Percentiles rank a stretch among this genome's conserved stretches.
Conservation (phyloP, 2,888 invertebrate species). For the Oligia fasciuncula region DNA sequence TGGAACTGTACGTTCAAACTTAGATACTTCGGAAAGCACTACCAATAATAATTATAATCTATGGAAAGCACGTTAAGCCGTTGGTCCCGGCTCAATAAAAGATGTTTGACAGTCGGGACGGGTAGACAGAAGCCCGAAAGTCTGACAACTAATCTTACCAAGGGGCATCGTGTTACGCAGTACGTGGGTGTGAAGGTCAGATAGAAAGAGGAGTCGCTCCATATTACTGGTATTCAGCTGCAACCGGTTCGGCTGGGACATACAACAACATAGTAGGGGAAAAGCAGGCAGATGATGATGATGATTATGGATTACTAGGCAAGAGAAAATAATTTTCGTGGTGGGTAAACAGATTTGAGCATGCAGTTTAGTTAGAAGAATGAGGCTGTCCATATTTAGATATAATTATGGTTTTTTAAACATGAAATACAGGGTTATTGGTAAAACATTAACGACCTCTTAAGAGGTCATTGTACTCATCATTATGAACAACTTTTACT, state of each 20-base stretch:
- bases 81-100: neutral
- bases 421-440: too few relatives aligned
- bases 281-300: neutral
- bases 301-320: too few relatives aligned
- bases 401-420: neutral
- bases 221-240: neutral
- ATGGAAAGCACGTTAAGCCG: neutral
- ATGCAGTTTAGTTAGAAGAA: neutral
- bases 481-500: too few relatives aligned
- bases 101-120: neutral
- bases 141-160: neutral
- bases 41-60: too few relatives aligned
- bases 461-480: too few relatives aligned
- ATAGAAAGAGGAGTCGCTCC: neutral
- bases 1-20: neutral
- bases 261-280: neutral
- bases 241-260: neutral
- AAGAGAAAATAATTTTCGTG: neutral
- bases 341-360: neutral
- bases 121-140: neutral
- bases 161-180: neutral
- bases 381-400: neutral
- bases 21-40: neutral
- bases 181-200: neutral
- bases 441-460: too few relatives aligned